Base-by-base conservation (phyloP, 2,113 vertebrate genomes). In the Xerus inauris region DNA sequence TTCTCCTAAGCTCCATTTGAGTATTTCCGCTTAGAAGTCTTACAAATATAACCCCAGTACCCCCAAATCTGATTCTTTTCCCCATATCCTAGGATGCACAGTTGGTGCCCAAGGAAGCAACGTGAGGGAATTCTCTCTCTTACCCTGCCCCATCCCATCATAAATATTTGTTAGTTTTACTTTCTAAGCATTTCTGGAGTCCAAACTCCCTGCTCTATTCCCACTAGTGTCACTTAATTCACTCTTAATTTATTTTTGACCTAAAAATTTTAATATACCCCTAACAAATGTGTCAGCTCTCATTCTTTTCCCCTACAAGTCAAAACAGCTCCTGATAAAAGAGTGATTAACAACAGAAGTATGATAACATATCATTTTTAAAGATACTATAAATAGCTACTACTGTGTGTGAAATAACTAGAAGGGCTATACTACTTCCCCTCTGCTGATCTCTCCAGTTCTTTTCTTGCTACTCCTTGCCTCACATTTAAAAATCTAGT, bases 281-380 rank as follows among this genome's bases (percentile, higher is more conserved):
- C 8, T 85, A 67, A 20, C 51, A 67, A 64, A 14, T 67, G 1
- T 45, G 49, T 87, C 24, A 40, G 9, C 59, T 73, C 57, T 47
- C 17, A 1, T 38, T 73, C 49, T 57, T 97, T 72, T 72, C 40
- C 22, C 69, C 49, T 77, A 32, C 9, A 59, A n/a, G 83, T 73
- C 20, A 42, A 82, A 89, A 79, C 12, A 79, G 26, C 14, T 96
- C 32, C 59, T 30, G 16, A 32, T 69, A 80, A 80, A 57, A 94
- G 67, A 76, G 38, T 38, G 77, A n/a, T 85, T 93, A 62, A 71
- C 45, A 38, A n/a, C 54, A 93, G 38, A 93, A 84, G 82, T 57
- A 28, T 13, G 13, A 81, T 75, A 20, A 67, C 89, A 24, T 45
- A 22, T 84, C 16, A 14, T 90, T 88, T 90, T 88, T 62, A 57